Evolutionary conservation across 2,113 vertebrate species (phyloP).

Genomic region (Monopterus albus): DNA sequence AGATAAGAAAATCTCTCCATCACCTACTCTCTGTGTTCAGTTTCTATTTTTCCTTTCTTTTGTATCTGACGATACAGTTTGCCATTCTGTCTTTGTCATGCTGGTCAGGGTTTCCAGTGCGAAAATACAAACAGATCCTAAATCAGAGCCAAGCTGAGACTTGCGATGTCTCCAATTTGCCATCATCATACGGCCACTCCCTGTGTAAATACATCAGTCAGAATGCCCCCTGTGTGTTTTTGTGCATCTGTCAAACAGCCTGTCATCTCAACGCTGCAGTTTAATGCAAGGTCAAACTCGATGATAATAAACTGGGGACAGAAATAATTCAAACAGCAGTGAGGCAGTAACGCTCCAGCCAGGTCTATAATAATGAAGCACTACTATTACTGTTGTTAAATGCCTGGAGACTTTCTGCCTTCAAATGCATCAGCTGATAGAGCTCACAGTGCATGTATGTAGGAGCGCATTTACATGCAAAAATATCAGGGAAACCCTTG

Average conservation of each 20-base stretch:
- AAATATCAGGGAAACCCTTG: constrained; percentile 67
- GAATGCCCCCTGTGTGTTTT: constrained; percentile 25
- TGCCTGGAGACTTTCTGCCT: constrained; percentile 22
- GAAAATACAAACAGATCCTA: constrained; percentile 58
- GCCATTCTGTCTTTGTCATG: constrained; percentile 2
- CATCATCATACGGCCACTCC: constrained; percentile 9
- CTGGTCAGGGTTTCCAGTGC: constrained; percentile 12
- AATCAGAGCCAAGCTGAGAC: constrained; percentile 45
- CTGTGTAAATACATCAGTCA: constrained; percentile 46
- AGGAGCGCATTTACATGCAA: constrained; percentile 26
- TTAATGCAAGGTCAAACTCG: constrained; percentile 24
- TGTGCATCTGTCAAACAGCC: constrained; percentile 1
- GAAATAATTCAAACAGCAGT: constrained; percentile 1
- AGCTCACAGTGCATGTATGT: constrained; percentile 5
- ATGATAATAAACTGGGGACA: background rate
- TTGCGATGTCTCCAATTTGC: constrained; percentile 17
- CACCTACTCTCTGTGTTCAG: background rate
- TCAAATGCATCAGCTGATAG: background rate
- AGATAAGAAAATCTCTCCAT: background rate
- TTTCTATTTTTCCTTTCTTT: background rate
- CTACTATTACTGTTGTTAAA: constrained; percentile 17
- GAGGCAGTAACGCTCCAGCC: background rate
- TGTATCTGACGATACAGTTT: constrained; percentile 3
- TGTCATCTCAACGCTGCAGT: background rate
- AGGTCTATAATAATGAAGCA: background rate